Percentiles rank a stretch among this genome's conserved stretches.
phyloP scores from a whole-genome alignment of 1,140 invertebrate species.

The Meloidogyne hapla region DNA sequence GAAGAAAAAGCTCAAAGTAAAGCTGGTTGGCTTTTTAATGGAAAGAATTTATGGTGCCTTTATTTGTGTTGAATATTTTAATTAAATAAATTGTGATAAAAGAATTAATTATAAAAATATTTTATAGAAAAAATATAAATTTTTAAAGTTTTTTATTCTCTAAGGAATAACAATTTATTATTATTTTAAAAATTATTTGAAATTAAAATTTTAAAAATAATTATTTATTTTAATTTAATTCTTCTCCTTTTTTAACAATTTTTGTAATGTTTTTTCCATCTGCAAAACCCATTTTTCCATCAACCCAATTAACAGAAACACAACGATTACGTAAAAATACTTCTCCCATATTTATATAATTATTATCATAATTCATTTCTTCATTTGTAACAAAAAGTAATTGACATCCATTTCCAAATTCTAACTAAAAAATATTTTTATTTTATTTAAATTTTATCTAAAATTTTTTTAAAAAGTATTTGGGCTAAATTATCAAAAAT shows the following conservation, averaged over 20 bases:
- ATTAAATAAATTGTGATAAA: too few species aligned
- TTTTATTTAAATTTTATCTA: too few species aligned
- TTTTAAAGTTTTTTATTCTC: too few species aligned
- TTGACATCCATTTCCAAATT: neutral
- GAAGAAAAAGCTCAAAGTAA: conserved; percentile 5
- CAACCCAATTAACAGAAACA: neutral
- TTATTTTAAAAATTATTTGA: neutral
- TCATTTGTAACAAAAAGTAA: conserved; percentile 1
- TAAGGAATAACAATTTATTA: too few species aligned
- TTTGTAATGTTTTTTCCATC: neutral
- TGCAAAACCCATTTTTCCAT: neutral
- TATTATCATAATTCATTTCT: neutral
- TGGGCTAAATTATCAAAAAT: too few species aligned
- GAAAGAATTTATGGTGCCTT: neutral
- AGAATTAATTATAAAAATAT: too few species aligned
- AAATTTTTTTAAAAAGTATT: too few species aligned
- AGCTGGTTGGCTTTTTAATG: conserved; percentile 10
- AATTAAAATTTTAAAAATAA: too few species aligned
- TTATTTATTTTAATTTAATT: neutral
- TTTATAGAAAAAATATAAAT: too few species aligned
- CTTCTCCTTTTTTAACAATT: neutral
- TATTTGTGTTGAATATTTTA: neutral
- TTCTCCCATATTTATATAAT: neutral
- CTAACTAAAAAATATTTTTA: too few species aligned
- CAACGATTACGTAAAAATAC: neutral